Evolutionary conservation across 2,888 invertebrate genomes (phyloP), one percentile per base, ranked within the genome.

Genomic region (Trissonchulus latispiculum): DNA sequence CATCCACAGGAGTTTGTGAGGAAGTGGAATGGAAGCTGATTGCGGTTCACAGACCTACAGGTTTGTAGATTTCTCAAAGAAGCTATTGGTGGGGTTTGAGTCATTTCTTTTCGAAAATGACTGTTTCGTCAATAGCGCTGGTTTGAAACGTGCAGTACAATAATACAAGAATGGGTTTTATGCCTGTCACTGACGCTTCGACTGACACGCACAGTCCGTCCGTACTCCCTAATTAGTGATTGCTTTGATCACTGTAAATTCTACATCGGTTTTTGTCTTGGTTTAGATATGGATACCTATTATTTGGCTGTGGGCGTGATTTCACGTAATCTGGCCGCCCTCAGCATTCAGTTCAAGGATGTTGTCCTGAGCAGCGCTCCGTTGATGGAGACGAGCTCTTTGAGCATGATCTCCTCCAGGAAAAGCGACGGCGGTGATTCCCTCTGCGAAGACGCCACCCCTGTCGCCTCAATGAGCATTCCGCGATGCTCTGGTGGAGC

Each of bases 401-500:
- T 36, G 8, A n/a, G n/a, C n/a, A 36, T 36, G 28, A n/a, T 2
- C 31, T n/a, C 3, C 29, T 59, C 32, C 23, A 31, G 70, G 23
- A n/a, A n/a, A 3, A 48, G 32, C 2, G 23, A 28, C 48, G 31
- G 33, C 18, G 75, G 77, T 28, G 74, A 79, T 59, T 77, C 77
- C 69, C 73, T 76, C n/a, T 75, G 75, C 71, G 76, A 77, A 36
- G 78, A 77, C 67, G 73, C 74, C 18, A 31, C 81, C 87, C 83
- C 82, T 0, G 77, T 85, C 76, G 87, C 88, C 33, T 86, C 87
- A 73, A 89, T 90, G 89, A 87, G 86, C 66, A 87, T 87, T 70
- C 88, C 88, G 66, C 87, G 91, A 76, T 90, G 91, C 85, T 90
- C 91, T 71, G 88, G 89, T 73, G 92, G 92, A 73, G 88, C 90